phyloP scores from a whole-genome alignment of 2,797 vertebrate species.

The Chiroxiphia lanceolata region DNA sequence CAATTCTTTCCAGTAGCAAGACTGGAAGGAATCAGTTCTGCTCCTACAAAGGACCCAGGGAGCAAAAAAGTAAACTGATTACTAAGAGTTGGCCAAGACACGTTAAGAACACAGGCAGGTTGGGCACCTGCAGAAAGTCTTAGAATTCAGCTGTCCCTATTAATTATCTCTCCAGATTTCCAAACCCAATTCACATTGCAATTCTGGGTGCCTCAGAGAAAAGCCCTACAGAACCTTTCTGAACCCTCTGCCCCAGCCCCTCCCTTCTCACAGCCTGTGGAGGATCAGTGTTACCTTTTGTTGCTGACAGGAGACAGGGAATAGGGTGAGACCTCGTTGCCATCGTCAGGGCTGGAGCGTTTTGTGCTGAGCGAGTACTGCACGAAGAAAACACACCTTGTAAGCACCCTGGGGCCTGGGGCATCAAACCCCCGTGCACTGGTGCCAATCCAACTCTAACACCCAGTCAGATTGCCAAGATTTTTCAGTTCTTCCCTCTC shows the following conservation, averaged over 20 bases:
- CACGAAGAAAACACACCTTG: not conserved
- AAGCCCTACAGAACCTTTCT: not conserved
- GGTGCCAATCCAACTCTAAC: not conserved
- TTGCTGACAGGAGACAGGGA: conserved; percentile 97
- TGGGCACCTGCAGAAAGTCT: not conserved
- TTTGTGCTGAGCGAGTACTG: conserved; percentile 96
- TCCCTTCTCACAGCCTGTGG: not conserved
- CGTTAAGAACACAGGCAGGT: not conserved
- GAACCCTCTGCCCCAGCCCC: not conserved
- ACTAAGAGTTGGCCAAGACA: not conserved
- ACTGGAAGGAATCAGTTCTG: not conserved
- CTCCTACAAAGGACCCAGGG: not conserved
- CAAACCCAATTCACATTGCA: not conserved
- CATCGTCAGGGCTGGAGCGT: conserved; percentile 90
- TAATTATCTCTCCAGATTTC: not conserved
- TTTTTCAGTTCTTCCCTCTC: not conserved
- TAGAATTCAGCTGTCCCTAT: not conserved
- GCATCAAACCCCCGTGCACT: not conserved
- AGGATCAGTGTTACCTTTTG: conserved; percentile 84
- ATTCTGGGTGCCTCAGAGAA: not conserved
- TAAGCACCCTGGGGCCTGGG: not conserved
- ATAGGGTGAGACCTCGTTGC: conserved; percentile 95
- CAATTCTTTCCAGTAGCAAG: not conserved
- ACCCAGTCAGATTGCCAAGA: not conserved
- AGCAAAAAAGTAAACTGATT: not conserved